Percentiles rank a stretch among this genome's conserved stretches.
phyloP scores from a whole-genome alignment of 2,888 invertebrate genomes.

The Tiliacea citrago region DNA sequence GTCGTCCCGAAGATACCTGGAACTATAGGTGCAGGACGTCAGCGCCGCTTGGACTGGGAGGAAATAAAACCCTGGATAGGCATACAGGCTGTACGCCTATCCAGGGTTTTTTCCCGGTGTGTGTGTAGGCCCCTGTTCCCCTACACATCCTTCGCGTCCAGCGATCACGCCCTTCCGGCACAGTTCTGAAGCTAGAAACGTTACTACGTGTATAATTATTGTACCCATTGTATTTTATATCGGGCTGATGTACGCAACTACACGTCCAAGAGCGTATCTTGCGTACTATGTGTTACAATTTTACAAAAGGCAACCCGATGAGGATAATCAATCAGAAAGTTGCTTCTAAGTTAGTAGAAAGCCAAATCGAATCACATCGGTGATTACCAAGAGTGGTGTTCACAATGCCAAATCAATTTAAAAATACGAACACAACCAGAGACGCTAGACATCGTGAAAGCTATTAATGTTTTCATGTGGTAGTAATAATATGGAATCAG shows the following conservation, averaged over 20 bases:
- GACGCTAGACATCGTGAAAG: background rate
- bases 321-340: slow-evolving; percentile 38
- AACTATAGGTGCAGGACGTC: too few relatives aligned
- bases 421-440: slow-evolving; percentile 5
- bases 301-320: slow-evolving; percentile 10
- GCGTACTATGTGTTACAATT: background rate
- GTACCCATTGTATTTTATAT: background rate
- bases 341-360: slow-evolving; percentile 7
- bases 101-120: too few relatives aligned
- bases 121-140: too few relatives aligned
- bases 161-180: too few relatives aligned
- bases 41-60: too few relatives aligned
- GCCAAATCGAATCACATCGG: slow-evolving; percentile 6
- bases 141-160: too few relatives aligned
- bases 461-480: background rate
- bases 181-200: background rate
- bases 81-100: too few relatives aligned
- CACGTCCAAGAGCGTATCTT: background rate
- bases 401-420: slow-evolving; percentile 3
- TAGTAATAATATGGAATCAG: background rate
- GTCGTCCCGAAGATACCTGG: too few relatives aligned
- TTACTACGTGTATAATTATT: background rate
- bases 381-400: slow-evolving; percentile 10
- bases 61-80: too few relatives aligned
- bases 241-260: background rate